Conservation (phyloP, 2,113 vertebrate genomes). For the Anarhynchus alexandrinus region DNA sequence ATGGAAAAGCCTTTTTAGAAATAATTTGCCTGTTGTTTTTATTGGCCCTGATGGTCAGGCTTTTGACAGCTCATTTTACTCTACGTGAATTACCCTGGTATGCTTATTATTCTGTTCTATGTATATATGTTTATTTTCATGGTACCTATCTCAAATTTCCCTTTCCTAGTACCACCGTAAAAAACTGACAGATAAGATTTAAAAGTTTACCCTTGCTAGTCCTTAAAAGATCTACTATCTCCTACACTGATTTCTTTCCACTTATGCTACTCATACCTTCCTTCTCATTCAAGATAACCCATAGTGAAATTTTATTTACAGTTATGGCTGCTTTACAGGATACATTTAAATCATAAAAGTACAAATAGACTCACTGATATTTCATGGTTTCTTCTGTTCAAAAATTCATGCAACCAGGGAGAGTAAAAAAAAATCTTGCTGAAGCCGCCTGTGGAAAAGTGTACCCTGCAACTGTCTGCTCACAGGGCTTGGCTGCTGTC, state of each 20-base stretch:
- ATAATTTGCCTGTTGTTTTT: not conserved
- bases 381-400: not conserved
- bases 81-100: not conserved
- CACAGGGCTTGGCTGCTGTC: not conserved
- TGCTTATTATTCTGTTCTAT: not conserved
- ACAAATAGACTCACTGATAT: not conserved
- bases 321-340: not conserved
- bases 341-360: not conserved
- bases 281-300: not conserved
- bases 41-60: not conserved
- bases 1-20: not conserved
- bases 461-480: not conserved
- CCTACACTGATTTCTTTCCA: not conserved
- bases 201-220: not conserved
- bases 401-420: not conserved
- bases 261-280: accelerated
- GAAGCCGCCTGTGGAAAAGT: not conserved
- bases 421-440: not conserved
- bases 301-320: not conserved
- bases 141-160: not conserved
- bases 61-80: not conserved
- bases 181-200: not conserved
- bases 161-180: not conserved
- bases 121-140: not conserved
- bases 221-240: not conserved